Evolutionary conservation across 2,113 vertebrate genomes (phyloP).

Genomic region (Sylvietta virens): DNA sequence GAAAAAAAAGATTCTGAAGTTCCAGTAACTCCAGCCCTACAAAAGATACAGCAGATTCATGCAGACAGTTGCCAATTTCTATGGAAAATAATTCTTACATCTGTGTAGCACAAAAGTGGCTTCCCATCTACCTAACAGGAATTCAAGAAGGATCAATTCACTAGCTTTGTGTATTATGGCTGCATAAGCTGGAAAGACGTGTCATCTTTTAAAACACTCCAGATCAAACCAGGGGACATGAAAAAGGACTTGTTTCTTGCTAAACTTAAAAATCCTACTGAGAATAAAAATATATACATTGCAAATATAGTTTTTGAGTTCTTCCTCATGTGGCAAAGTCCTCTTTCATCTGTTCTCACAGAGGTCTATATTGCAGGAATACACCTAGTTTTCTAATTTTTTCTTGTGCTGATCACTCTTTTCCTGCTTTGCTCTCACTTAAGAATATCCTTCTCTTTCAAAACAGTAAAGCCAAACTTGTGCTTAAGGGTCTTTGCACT

Average conservation of each 20-base stretch:
- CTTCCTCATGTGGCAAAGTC: neutral
- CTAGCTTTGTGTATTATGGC: neutral
- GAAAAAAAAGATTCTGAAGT: neutral
- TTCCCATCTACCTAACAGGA: neutral
- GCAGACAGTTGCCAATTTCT: neutral
- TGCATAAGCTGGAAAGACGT: neutral
- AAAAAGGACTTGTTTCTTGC: neutral
- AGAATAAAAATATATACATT: neutral
- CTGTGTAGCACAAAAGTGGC: neutral
- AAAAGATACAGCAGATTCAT: neutral
- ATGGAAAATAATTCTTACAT: neutral
- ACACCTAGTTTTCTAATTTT: neutral
- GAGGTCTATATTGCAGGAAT: neutral
- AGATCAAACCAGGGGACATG: neutral
- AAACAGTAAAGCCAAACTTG: neutral
- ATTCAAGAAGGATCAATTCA: neutral
- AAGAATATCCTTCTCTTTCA: neutral
- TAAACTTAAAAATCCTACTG: neutral
- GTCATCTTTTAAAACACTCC: neutral
- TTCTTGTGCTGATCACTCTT: neutral
- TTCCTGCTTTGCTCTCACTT: neutral
- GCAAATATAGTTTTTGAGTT: neutral
- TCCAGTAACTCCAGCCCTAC: neutral
- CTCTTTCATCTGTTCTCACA: neutral
- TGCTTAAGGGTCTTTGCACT: neutral